Evolutionary conservation across 1,140 invertebrate species (phyloP), one percentile per base, ranked within the genome.

Genomic region (Magallana gigas): DNA sequence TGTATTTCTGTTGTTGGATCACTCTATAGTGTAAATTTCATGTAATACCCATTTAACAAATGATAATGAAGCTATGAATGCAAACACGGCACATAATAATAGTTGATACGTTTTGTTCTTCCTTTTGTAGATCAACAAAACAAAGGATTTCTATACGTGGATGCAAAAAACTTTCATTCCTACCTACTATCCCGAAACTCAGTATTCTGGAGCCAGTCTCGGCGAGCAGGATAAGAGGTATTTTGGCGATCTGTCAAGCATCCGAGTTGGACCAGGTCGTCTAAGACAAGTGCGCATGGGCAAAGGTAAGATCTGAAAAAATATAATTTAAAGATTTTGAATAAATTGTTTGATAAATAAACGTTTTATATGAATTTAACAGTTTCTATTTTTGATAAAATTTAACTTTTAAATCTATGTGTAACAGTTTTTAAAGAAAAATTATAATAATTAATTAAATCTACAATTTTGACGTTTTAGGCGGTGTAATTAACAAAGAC

Each of bases 211-310:
- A 6, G 68, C 83, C 14, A 36, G 71, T 11, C 57, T 92, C 18
- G 58, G 18, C 23, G 82, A 68, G 16, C 59, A 60, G 18, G 85
- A 88, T 23, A 76, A 81, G 36, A 71, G 85, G 16, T 92, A 90
- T 85, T 87, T 91, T 84, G 71, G 48, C n/a, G 92, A 90, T 85
- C 68, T 90, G 58, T 83, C 60, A 36, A 90, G 87, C 83, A 89
- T 90, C n/a, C 76, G 90, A 16, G 68, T 92, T 18, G 92, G 92
- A 6, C 92, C 92, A 11, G 88, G 86, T 5, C 59, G 92, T 56
- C 64, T 93, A 8, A 62, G 91, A 59, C 92, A 92, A 85, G 84
- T 90, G 14, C 58, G 92, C 23, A 91, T 92, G 76, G 84, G 88
- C 57, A 14, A 36, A 58, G 62, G 88, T 90, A 81, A 3, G 36